These are phyloP conservation scores for Phalacrocorax aristotelis DNA, from an alignment of 2,113 vertebrate genomes.

Conservation along the genomic window DNA sequence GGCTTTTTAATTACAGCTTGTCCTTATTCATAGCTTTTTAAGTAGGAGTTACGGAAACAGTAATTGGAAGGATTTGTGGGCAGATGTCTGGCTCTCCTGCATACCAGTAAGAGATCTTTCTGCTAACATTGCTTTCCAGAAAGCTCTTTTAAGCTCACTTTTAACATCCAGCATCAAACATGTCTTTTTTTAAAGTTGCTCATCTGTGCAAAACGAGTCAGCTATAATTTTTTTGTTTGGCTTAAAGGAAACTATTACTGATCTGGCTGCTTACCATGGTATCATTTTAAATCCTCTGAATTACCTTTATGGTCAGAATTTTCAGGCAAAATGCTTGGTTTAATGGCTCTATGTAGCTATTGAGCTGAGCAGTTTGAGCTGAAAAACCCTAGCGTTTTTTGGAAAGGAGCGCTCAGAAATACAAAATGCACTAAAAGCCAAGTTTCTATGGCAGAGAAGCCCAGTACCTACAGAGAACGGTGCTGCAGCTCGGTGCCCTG, in stretches of 20 bases:
- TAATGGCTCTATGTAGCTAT: neutral
- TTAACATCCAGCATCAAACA: neutral
- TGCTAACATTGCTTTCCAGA: neutral
- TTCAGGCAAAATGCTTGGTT: neutral
- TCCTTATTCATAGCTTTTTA: slow-evolving; percentile 60
- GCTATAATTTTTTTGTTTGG: neutral
- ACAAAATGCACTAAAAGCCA: neutral
- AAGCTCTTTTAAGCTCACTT: neutral
- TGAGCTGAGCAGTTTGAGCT: slow-evolving; percentile 33
- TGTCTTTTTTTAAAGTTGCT: neutral
- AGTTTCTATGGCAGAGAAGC: neutral
- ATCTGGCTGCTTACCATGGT: neutral
- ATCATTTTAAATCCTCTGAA: neutral
- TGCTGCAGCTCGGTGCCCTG: neutral
- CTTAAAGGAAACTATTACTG: neutral
- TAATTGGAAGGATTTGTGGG: slow-evolving; percentile 31
- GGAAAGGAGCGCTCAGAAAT: neutral
- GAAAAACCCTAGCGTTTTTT: slow-evolving; percentile 1
- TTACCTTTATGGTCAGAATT: neutral
- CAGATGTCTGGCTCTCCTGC: slow-evolving; percentile 49
- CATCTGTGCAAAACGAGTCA: neutral
- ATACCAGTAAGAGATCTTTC: neutral
- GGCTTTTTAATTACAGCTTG: slow-evolving; percentile 51
- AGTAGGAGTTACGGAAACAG: slow-evolving; percentile 59
- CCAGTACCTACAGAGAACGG: accelerated